Base-by-base conservation (phyloP, 2,113 vertebrate genomes). In the Peromyscus polionotus region DNA sequence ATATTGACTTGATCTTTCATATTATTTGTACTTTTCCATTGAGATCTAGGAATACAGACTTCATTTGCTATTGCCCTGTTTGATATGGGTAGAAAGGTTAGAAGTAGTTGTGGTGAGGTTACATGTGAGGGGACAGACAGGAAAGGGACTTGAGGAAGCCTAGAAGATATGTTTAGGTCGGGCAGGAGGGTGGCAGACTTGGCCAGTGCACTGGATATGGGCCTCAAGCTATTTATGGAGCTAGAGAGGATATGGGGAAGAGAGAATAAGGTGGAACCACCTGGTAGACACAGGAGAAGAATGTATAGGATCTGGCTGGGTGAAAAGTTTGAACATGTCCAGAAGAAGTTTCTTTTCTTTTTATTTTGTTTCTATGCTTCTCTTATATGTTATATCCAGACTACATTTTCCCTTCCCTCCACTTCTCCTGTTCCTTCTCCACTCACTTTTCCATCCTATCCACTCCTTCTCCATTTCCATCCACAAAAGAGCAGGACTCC, bases 121-220 rank as follows among this genome's bases (percentile, higher is more conserved):
- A 39, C 6, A 39, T 14, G 3, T 83, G 36, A 61, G 1, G 20
- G 0, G 0, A 12, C 20, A 39, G 36, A 39, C 4, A 59, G 36
- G 10, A 59, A 26, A 39, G 5, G 20, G 54, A 59, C 5, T 3
- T 3, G 20, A 39, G 54, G 0, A 39, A 59, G 33, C 5, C 54
- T n/a, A 3, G 1, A 24, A 54, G 6, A n/a, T 39, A 20, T 1
- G 12, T 20, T 81, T n/a, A 59, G 0, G 2, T 24, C 4, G 39
- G 11, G 1, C 54, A 83, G 54, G 16, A 68, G 6, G 54, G 22
- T 33, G 33, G 2, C 33, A 13, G 19, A n/a, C 17, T 80, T 33
- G 10, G 4, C 0, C 33, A 81, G 9, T 83, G 3, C 36, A 39
- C 5, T 83, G 36, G 5, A n/a, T 83, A 5, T 57, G 8, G 51